Evolutionary conservation across 2,888 invertebrate species (phyloP), one percentile per base, ranked within the genome.

Genomic region (Blomia tropicalis): DNA sequence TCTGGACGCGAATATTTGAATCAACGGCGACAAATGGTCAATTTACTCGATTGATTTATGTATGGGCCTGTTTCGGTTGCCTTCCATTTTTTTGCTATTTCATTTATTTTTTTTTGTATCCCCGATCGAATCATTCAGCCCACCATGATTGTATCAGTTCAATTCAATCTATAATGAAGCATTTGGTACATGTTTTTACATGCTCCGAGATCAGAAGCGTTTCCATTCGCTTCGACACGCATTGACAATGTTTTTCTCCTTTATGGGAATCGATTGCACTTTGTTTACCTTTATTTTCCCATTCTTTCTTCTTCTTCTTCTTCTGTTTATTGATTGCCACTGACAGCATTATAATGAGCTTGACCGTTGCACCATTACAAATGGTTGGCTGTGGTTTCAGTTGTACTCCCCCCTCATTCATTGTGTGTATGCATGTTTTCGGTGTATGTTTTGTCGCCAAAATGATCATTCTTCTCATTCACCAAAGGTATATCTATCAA

Each of bases 21-120:
- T 47, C 51, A n/a, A 47, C n/a, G 7, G 51, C 7, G 22, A 47
- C 51, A 47, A 47, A 47, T 47, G 51, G 5, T n/a, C 51, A 47
- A 47, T 47, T 47, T 47, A 14, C 27, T 25, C 51, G 51, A 47
- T 47, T 47, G 51, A 47, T 47, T 47, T 47, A 47, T 47, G 41
- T n/a, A n/a, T 41, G 27, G 7, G 23, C 22, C 27, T 11, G 7
- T 47, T n/a, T 47, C 51, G n/a, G 5, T 27, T 14, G 41, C 14
- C 14, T 14, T n/a, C 41, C 14, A 14, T 41, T 14, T 41, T 14
- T 17, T 41, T 41, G 41, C 41, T n/a, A n/a, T n/a, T n/a, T 41
- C 14, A 41, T 41, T n/a, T 41, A 41, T 41, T 41, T n/a, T n/a
- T n/a, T n/a, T n/a, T n/a, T n/a, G n/a, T n/a, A n/a, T n/a, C n/a